Evolutionary conservation across 2,113 vertebrate genomes (phyloP), one percentile per base, ranked within the genome.

Genomic region (Nyctibius bracteatus): DNA sequence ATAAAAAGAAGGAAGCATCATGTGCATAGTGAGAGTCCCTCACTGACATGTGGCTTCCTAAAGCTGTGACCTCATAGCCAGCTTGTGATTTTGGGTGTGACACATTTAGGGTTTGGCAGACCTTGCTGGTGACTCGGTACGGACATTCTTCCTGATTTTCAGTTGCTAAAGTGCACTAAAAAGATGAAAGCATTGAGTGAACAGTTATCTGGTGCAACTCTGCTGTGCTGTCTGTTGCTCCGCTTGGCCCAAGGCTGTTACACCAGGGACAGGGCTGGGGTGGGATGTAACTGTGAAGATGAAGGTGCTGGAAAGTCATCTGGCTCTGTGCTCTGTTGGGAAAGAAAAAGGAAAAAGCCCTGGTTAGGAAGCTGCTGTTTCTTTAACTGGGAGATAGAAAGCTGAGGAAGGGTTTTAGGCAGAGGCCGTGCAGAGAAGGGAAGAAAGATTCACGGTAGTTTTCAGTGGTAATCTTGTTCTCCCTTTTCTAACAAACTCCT

Each of bases 391-490:
- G 46, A 83, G 49, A 28, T 27, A 61, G 46, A 71, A 66, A 47
- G 22, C 27, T 35, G 28, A 55, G 31, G 68, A 66, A 72, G 72
- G 16, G 44, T 52, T 86, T 61, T 43, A 65, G 37, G 19, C 6
- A 66, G 44, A 84, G 23, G 8, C 18, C 84, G n/a, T 78, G 15
- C 39, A 75, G 57, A 13, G 37, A 92, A 63, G 51, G 37, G 35
- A 80, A 83, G 59, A 81, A 67, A 81, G 41, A 68, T 33, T 63
- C 52, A 30, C 2, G 1, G 15, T 35, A 57, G 35, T 84, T 93
- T 95, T 91, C 83, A 68, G 33, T 9, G 25, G 15, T 92, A 94
- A 92, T 74, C 37, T 59, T 86, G 39, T 66, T 83, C 35, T 70
- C 35, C 10, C 6, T 86, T 85, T 90, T 91, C 52, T 72, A 72